These are phyloP conservation scores for Passer montanus DNA, from an alignment of 2,113 vertebrate species.

Conservation along the genomic window DNA sequence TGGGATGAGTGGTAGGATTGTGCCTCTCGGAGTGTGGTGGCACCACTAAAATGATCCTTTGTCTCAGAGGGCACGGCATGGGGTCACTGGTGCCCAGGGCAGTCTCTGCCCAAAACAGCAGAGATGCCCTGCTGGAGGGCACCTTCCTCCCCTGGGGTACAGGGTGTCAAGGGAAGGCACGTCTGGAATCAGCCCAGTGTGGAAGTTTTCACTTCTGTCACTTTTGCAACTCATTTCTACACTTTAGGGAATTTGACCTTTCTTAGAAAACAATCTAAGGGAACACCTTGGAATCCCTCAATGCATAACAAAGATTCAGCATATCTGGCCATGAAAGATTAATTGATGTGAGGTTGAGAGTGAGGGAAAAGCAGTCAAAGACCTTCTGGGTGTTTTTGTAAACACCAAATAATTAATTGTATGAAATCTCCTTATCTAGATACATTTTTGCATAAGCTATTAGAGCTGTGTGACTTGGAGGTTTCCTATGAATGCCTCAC, in stretches of 20 bases:
- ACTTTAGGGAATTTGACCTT: not conserved
- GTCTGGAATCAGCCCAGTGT: not conserved
- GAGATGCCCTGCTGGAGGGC: not conserved
- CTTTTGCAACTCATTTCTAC: not conserved
- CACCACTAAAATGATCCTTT: not conserved
- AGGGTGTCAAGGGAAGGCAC: too few species aligned
- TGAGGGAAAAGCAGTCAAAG: not conserved
- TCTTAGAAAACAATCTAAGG: not conserved
- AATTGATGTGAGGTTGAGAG: not conserved
- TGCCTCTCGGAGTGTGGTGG: not conserved
- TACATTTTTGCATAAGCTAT: not conserved
- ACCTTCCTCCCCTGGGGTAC: rapidly evolving
- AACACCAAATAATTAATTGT: not conserved
- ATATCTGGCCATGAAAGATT: not conserved
- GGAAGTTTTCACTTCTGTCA: not conserved
- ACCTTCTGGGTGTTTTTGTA: not conserved
- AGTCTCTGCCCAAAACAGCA: not conserved
- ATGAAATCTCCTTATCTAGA: not conserved
- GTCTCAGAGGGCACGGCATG: too few species aligned
- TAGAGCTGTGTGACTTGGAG: not conserved
- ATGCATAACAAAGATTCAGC: not conserved
- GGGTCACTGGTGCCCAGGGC: rapidly evolving
- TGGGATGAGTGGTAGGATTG: not conserved
- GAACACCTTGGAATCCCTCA: not conserved
- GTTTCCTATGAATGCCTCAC: not conserved